Evolutionary conservation across 2,888 invertebrate species (phyloP).

Genomic region (Pristionchus fissidentatus): DNA sequence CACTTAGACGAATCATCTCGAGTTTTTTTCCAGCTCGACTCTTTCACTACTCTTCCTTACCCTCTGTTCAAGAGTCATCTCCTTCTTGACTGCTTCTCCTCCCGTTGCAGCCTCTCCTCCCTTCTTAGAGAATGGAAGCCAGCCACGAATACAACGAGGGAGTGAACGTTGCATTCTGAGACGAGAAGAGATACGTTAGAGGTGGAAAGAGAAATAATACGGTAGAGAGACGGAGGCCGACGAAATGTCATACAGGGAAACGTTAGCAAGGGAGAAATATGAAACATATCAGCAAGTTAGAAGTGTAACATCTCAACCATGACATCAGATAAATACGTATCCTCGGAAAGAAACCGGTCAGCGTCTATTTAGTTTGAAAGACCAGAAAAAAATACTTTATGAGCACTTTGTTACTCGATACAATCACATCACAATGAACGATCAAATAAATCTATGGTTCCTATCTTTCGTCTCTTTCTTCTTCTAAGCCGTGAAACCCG

Average conservation of each 20-base stretch:
- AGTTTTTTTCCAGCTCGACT: too few species aligned
- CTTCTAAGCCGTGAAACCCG: slow-evolving; percentile 60
- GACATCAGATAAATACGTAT: not conserved
- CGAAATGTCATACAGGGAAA: too few species aligned
- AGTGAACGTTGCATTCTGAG: slow-evolving; percentile 11
- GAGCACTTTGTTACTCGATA: not conserved
- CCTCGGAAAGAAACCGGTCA: not conserved
- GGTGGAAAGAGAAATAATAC: too few species aligned
- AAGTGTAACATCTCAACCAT: not conserved
- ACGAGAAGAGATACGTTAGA: too few species aligned
- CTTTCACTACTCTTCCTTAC: not conserved
- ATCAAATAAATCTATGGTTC: not conserved
- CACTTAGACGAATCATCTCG: too few species aligned
- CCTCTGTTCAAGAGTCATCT: slow-evolving; percentile 43
- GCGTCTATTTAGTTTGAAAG: not conserved
- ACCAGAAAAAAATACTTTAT: not conserved
- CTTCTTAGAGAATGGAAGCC: not conserved
- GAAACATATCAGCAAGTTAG: too few species aligned
- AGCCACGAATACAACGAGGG: slow-evolving; percentile 14
- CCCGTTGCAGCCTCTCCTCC: not conserved
- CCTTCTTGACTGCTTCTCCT: not conserved
- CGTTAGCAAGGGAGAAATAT: too few species aligned
- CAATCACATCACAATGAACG: not conserved
- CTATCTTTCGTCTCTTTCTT: not conserved
- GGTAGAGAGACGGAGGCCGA: too few species aligned